Percentiles rank a stretch among this genome's conserved stretches.
Evolutionary conservation across 2,797 vertebrate species (phyloP).

Genomic region (Hephaestus fuliginosus): DNA sequence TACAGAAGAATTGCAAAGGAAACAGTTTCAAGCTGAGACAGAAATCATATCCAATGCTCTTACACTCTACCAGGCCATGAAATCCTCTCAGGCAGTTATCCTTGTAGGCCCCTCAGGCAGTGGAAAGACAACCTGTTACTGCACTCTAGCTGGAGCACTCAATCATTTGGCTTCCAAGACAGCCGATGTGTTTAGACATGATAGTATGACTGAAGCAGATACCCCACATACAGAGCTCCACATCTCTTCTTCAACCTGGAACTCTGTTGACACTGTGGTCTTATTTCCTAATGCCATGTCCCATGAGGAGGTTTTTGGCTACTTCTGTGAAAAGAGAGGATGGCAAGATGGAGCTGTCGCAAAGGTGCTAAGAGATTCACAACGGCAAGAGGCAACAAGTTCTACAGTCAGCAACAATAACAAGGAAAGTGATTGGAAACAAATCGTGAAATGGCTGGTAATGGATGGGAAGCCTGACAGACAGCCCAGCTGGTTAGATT

Average conservation of each 20-base stretch:
- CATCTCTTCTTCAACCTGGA: constrained; percentile 52
- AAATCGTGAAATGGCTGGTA: constrained; percentile 86
- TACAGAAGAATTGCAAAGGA: constrained; percentile 78
- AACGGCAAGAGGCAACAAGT: constrained; percentile 11
- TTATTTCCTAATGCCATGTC: constrained; percentile 89
- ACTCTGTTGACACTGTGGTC: constrained; percentile 79
- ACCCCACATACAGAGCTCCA: constrained; percentile 20
- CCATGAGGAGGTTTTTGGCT: constrained; percentile 86
- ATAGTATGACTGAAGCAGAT: constrained; percentile 5
- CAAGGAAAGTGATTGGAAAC: constrained; percentile 11
- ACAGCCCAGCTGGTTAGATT: constrained; percentile 86
- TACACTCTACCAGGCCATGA: constrained; percentile 85
- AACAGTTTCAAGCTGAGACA: constrained; percentile 69
- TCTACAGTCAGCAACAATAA: constrained; percentile 18
- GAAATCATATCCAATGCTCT: constrained; percentile 74
- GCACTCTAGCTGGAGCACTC: constrained; percentile 83
- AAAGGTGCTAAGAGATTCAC: constrained; percentile 76
- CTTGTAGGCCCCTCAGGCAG: constrained; percentile 89
- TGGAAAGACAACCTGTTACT: constrained; percentile 89
- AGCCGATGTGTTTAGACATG: constrained; percentile 33
- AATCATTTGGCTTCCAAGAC: constrained; percentile 75
- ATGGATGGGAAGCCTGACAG: constrained; percentile 86
- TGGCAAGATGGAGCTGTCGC: constrained; percentile 87
- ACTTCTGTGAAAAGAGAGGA: constrained; percentile 70
- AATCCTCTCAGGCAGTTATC: constrained; percentile 77